A percentile compares a stretch with the other conserved stretches of the same genome.
phyloP scores from a whole-genome alignment of 2,888 invertebrate genomes.

The Pristionchus exspectatus region DNA sequence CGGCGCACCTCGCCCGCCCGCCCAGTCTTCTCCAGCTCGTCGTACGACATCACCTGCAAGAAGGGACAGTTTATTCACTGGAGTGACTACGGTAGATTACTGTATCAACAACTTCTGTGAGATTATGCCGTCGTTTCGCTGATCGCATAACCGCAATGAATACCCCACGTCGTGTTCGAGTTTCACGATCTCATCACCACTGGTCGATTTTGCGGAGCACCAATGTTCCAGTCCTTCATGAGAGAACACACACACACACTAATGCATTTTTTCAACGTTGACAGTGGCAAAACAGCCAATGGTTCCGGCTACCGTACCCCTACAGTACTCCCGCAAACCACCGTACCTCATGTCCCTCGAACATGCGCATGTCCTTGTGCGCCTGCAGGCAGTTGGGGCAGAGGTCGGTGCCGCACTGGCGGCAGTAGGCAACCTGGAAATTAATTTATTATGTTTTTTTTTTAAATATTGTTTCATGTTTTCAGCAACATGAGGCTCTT shows the following conservation, averaged over 20 bases:
- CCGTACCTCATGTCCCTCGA: slow-evolving; percentile 89
- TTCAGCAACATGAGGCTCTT: too few species aligned
- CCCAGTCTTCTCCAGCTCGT: slow-evolving; percentile 61
- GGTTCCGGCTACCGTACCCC: background rate
- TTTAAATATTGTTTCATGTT: too few species aligned
- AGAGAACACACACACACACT: too few species aligned
- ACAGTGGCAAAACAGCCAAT: too few species aligned
- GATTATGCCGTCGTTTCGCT: too few species aligned
- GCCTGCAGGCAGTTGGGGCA: slow-evolving; percentile 95
- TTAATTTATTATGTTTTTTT: background rate
- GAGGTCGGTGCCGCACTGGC: slow-evolving; percentile 94
- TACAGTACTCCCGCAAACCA: background rate
- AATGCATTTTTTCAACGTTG: background rate
- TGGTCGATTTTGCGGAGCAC: too few species aligned
- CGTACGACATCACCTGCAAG: slow-evolving; percentile 61
- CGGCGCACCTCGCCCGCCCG: slow-evolving; percentile 59
- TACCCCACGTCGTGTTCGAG: background rate
- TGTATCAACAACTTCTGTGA: too few species aligned
- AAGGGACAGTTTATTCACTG: too few species aligned
- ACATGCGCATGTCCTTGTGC: slow-evolving; percentile 96
- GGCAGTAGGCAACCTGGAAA: slow-evolving; percentile 86
- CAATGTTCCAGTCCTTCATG: too few species aligned
- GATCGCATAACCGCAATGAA: too few species aligned
- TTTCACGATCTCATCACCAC: background rate
- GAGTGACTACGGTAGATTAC: too few species aligned